Conservation (phyloP, 92 coral and sea anemone species). For the Siderastrea radians region DNA sequence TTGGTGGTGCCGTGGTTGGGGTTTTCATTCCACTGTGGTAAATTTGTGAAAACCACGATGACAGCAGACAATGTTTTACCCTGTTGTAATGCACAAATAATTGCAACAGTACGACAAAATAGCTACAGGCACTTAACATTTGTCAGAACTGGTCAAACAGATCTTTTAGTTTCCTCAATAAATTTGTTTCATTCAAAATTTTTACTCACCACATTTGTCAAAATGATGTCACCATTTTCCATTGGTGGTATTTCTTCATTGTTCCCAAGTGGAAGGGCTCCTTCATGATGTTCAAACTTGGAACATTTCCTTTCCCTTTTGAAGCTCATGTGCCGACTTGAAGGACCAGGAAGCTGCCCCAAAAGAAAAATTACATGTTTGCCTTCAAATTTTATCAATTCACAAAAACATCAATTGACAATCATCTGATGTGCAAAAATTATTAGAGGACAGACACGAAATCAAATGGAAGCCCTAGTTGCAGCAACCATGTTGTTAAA, state of each 20-base stretch:
- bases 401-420: too few species aligned
- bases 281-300: constrained; percentile 78
- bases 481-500: too few species aligned
- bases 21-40: too few species aligned
- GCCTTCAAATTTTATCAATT: neutral
- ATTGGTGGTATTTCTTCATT: constrained; percentile 37
- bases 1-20: too few species aligned
- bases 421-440: too few species aligned
- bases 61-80: neutral
- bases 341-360: constrained; percentile 81
- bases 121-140: too few species aligned
- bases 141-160: too few species aligned
- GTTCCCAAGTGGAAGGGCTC: constrained; percentile 49
- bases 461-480: too few species aligned
- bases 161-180: neutral
- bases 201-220: constrained; percentile 72
- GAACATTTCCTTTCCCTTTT: constrained; percentile 69
- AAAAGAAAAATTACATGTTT: neutral
- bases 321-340: constrained; percentile 81
- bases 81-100: too few species aligned
- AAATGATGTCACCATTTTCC: constrained; percentile 74
- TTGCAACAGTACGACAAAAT: too few species aligned
- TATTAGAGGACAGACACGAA: too few species aligned
- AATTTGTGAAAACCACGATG: too few species aligned
- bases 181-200: neutral